phyloP scores from a whole-genome alignment of 2,797 vertebrate species.

The Leucoraja ocellata region DNA sequence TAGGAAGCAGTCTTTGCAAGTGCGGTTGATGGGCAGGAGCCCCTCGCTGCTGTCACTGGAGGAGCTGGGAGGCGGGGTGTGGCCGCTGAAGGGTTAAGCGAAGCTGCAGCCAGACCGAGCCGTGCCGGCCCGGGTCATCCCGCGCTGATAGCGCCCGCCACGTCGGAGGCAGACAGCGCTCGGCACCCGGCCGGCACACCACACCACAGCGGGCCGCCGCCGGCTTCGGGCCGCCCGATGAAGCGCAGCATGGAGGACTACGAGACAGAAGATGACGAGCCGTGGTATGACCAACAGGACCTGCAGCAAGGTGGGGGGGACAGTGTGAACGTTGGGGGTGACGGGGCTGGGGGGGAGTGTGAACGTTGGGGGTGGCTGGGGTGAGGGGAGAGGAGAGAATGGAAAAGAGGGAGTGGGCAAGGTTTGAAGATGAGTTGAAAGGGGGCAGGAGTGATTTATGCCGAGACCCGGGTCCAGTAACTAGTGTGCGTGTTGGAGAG shows the following conservation, averaged over 20 bases:
- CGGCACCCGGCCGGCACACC: not conserved
- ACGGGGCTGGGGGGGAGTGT: too few species aligned
- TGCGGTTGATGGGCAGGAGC: too few species aligned
- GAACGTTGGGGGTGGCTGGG: too few species aligned
- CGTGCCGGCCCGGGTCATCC: not conserved
- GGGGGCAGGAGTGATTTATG: not conserved
- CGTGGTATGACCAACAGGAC: constrained; percentile 92
- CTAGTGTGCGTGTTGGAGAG: constrained; percentile 43
- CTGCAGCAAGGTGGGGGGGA: constrained; percentile 83
- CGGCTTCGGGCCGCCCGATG: constrained; percentile 48
- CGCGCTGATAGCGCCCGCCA: not conserved
- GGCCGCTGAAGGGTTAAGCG: too few species aligned
- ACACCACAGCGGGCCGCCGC: constrained; percentile 50
- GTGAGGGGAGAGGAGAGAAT: constrained; percentile 39
- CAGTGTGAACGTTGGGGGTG: too few species aligned
- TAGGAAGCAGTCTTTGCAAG: too few species aligned
- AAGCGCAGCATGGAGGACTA: constrained; percentile 83
- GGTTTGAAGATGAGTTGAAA: not conserved
- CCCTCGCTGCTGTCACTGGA: too few species aligned
- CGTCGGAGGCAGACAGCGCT: not conserved
- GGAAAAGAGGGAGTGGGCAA: too few species aligned
- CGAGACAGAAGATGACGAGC: constrained; percentile 84
- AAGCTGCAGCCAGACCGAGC: too few species aligned
- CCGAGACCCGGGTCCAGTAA: too few species aligned
- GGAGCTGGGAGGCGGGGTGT: too few species aligned